phyloP scores from a whole-genome alignment of 2,888 invertebrate genomes.

The Nephrotoma flavescens region DNA sequence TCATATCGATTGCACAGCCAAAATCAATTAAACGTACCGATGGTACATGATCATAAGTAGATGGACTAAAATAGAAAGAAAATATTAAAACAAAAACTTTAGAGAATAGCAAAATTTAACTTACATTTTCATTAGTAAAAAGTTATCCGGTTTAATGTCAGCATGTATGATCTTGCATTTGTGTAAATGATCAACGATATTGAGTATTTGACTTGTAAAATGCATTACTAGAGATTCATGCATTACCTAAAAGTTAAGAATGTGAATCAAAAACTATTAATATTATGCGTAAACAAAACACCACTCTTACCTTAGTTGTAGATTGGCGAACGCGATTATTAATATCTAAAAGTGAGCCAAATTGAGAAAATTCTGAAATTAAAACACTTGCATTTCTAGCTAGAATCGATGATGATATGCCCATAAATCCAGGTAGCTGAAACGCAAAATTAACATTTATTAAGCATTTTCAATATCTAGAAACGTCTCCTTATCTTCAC shows the following conservation, averaged over 20 bases:
- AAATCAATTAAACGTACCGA: conserved; percentile 83
- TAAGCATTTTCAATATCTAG: neutral
- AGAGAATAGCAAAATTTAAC: conserved; percentile 19
- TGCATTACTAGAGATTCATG: conserved; percentile 63
- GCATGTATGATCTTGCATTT: conserved; percentile 83
- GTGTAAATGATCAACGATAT: conserved; percentile 73
- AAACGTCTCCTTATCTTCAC: neutral
- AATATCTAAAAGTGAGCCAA: conserved; percentile 72
- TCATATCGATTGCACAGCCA: conserved; percentile 92
- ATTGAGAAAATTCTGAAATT: conserved; percentile 67
- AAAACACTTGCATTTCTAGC: conserved; percentile 73
- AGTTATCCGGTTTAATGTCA: conserved; percentile 94
- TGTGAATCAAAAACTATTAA: neutral
- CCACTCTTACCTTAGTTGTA: conserved; percentile 39
- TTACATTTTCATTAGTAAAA: conserved; percentile 63
- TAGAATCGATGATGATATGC: conserved; percentile 60
- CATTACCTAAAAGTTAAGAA: conserved; percentile 33
- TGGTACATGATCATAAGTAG: conserved; percentile 47
- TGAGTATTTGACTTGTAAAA: conserved; percentile 71
- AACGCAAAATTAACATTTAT: conserved; percentile 18
- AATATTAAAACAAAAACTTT: neutral
- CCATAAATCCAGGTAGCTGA: conserved; percentile 62
- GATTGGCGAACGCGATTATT: conserved; percentile 60
- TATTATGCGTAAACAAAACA: neutral
- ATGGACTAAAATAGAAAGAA: conserved; percentile 33